Evolutionary conservation across 1,140 invertebrate genomes (phyloP), one percentile per base, ranked within the genome.

Genomic region (Homalodisca vitripennis): DNA sequence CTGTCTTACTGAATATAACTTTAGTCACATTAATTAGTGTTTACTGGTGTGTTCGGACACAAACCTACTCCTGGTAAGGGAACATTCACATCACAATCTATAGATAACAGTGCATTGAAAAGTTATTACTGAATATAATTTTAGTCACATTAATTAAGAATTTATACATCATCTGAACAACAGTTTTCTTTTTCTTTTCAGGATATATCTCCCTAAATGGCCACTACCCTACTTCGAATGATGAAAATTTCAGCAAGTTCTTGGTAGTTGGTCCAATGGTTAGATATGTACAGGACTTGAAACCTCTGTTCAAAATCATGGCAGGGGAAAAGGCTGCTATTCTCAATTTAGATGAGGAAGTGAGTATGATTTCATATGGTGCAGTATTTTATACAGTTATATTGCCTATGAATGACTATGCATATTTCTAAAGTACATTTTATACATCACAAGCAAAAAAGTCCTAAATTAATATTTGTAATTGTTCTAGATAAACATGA

Each of bases 201-300:
- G 86, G 83, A 41, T 76, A 85, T 29, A 77, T 87, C 27, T 75
- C 87, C 0, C 78, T 81, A 1, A 77, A 80, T 1, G 87, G 87
- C 0, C 87, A 89, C 74, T 83, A 83, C 66, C 88, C 88, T 3
- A 75, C 75, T 1, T 74, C 80, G 0, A 76, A 77, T 0, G 84
- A 88, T 66, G 69, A 78, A 20, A 75, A 77, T 0, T 87, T 84
- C 73, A 67, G 76, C 0, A 77, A 80, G 17, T 83, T 82, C 71
- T 68, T 88, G 20, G 66, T 55, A 0, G 82, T 90, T 3, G 95
- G 94, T 0, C 94, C 94, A 2, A 87, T 97, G 78, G 84, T 87
- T 29, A 83, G 94, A 32, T 92, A 91, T 78, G 87, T 88, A 0
- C 85, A 87, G 72, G 97, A 98, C 81, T 78, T 98, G 55, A 81